These are phyloP conservation scores for Gnatocerus cornutus DNA, from an alignment of 2,888 invertebrate species.

Conservation along the genomic window DNA sequence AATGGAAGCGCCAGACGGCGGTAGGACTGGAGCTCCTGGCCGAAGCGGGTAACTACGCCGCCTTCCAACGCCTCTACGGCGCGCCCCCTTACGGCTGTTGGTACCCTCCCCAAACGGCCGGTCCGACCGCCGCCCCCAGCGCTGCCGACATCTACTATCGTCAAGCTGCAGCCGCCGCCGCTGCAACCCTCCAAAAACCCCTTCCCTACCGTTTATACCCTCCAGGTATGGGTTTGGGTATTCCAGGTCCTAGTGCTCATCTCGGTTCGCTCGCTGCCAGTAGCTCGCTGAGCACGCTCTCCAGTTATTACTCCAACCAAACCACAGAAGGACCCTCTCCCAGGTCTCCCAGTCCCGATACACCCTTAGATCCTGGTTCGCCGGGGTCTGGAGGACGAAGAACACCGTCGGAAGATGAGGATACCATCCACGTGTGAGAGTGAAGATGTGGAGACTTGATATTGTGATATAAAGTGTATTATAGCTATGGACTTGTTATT, in stretches of 20 bases:
- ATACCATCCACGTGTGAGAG: constrained; percentile 76
- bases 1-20: constrained; percentile 99
- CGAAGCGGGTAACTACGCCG: constrained; percentile 98
- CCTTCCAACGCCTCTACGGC: constrained; percentile 96
- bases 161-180: constrained; percentile 84
- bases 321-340: constrained; percentile 74
- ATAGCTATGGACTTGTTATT: constrained; percentile 66
- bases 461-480: constrained; percentile 68
- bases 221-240: constrained; percentile 76
- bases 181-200: constrained; percentile 87
- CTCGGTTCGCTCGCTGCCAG: constrained; percentile 80
- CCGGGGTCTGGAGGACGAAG: constrained; percentile 72
- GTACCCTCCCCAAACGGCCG: constrained; percentile 75
- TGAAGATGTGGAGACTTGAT: constrained; percentile 52
- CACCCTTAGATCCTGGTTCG: constrained; percentile 77
- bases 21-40: constrained; percentile 97
- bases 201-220: constrained; percentile 83
- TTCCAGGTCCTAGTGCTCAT: constrained; percentile 81
- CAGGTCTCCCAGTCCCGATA: constrained; percentile 71
- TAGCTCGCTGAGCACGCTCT: constrained; percentile 75
- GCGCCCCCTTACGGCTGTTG: constrained; percentile 81
- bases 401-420: constrained; percentile 75
- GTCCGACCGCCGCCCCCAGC: constrained; percentile 76
- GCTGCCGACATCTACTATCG: constrained; percentile 88
- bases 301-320: constrained; percentile 75